These are phyloP conservation scores for Unio pictorum DNA, from an alignment of 2,888 invertebrate genomes.

Conservation along the genomic window DNA sequence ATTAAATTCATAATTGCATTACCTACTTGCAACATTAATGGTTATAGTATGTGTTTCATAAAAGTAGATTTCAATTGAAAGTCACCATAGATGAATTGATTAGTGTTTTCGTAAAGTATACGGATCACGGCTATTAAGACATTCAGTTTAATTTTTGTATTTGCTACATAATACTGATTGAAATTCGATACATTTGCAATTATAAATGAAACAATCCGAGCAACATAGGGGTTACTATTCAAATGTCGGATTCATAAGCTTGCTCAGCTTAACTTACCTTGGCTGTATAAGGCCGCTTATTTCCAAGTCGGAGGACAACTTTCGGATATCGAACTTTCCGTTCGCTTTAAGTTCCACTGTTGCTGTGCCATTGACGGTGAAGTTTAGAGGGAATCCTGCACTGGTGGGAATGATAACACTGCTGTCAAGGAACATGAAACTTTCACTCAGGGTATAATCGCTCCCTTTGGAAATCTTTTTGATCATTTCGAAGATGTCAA, in stretches of 20 bases:
- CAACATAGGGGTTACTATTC: neutral
- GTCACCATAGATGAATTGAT: too few species aligned
- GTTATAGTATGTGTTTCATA: too few species aligned
- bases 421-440: constrained; percentile 88
- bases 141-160: too few species aligned
- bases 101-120: too few species aligned
- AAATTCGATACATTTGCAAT: neutral
- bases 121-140: too few species aligned
- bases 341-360: constrained; percentile 87
- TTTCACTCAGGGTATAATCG: constrained; percentile 74
- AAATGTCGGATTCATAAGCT: neutral
- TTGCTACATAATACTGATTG: too few species aligned
- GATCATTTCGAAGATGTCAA: constrained; percentile 44
- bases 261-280: constrained; percentile 75
- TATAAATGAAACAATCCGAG: neutral
- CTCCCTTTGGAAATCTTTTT: constrained; percentile 48
- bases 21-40: too few species aligned
- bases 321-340: constrained; percentile 82
- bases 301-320: constrained; percentile 74
- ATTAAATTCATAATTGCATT: too few species aligned
- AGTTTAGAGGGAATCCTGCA: constrained; percentile 86
- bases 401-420: constrained; percentile 88
- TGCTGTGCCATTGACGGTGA: constrained; percentile 89
- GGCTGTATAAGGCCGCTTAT: constrained; percentile 87
- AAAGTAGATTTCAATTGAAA: too few species aligned